phyloP scores from a whole-genome alignment of 35 echinoderm and acorn worm species.

The Anneissia japonica region DNA sequence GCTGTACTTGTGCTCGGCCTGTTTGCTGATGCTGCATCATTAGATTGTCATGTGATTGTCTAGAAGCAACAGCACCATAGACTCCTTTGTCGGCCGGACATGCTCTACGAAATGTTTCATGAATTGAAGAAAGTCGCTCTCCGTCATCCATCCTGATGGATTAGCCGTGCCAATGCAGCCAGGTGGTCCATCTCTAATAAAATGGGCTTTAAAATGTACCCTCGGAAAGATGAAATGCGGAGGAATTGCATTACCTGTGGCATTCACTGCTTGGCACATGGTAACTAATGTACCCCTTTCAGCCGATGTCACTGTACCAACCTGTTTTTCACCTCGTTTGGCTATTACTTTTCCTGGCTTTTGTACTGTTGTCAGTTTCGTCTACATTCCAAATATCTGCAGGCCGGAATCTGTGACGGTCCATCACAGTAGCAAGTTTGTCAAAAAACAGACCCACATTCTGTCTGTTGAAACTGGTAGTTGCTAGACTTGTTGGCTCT shows the following conservation, averaged over 20 bases:
- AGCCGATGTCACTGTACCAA: conserved; percentile 20
- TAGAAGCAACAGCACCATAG: too few species aligned
- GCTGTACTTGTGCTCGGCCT: too few species aligned
- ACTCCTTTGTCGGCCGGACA: conserved; percentile 11
- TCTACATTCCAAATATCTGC: conserved; percentile 28
- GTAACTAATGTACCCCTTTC: conserved; percentile 28
- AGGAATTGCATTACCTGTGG: neutral
- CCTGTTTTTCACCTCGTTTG: conserved; percentile 14
- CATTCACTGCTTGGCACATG: conserved; percentile 10
- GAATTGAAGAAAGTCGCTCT: conserved; percentile 12
- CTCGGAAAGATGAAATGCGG: neutral
- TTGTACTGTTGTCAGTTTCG: conserved; percentile 33
- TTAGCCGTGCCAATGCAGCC: neutral
- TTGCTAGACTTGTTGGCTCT: conserved; percentile 33
- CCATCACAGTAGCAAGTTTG: neutral
- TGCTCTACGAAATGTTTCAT: conserved; percentile 26
- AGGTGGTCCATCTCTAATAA: conserved; percentile 18
- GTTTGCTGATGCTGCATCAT: too few species aligned
- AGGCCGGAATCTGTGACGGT: conserved; percentile 3
- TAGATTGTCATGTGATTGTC: too few species aligned
- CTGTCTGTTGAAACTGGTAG: conserved; percentile 32
- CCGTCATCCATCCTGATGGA: conserved; percentile 32
- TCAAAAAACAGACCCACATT: conserved; percentile 22
- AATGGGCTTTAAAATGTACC: conserved; percentile 14
- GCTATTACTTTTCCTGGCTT: conserved; percentile 34